These are phyloP conservation scores for Labeo catla DNA, from an alignment of 2,113 vertebrate genomes.

Conservation along the genomic window DNA sequence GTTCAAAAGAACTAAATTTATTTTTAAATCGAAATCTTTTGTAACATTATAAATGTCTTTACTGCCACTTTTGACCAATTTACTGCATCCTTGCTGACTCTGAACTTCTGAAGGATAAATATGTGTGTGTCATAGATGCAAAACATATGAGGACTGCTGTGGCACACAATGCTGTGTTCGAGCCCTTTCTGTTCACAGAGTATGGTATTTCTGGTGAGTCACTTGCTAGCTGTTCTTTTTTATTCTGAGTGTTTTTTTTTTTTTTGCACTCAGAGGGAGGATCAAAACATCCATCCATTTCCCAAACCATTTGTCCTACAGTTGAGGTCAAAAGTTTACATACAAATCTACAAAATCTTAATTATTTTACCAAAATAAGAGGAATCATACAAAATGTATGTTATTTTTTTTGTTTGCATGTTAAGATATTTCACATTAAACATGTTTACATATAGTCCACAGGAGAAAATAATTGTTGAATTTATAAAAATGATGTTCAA, in stretches of 20 bases:
- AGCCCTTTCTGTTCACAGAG: conserved; percentile 82
- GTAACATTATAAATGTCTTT: background rate
- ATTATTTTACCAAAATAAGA: no score
- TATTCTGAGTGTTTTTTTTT: background rate
- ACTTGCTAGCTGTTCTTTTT: background rate
- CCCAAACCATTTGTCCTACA: background rate
- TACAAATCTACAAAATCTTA: no score
- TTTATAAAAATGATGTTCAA: no score
- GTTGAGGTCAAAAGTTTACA: no score
- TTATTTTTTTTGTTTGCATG: no score
- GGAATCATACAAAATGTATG: no score
- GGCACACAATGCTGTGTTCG: conserved; percentile 84
- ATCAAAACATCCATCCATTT: background rate
- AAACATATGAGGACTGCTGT: conserved; percentile 86
- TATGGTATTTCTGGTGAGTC: conserved; percentile 88
- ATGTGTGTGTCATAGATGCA: conserved; percentile 72
- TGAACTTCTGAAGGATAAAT: background rate
- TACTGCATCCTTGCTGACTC: background rate
- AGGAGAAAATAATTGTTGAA: no score
- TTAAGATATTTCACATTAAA: no score
- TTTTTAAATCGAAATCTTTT: background rate
- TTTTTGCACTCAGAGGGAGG: background rate
- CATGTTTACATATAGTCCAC: no score
- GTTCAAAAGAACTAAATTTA: background rate
- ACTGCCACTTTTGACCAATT: background rate